Percentiles rank a stretch among this genome's conserved stretches.
Evolutionary conservation across 2,888 invertebrate species (phyloP).

Genomic region (Loripinus fragilis): DNA sequence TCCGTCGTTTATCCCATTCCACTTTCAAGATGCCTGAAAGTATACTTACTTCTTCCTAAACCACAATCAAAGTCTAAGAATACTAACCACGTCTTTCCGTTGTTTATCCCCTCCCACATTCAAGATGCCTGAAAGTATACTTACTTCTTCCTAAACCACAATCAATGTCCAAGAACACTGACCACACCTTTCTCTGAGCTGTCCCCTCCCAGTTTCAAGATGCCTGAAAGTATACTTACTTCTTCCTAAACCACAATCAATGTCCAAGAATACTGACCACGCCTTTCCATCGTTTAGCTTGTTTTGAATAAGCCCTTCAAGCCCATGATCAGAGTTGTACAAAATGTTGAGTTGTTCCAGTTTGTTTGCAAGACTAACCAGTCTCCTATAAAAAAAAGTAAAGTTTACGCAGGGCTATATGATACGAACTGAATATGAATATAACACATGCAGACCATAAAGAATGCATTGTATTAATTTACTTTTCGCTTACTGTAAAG

Average conservation of each 20-base stretch:
- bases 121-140: too few relatives aligned
- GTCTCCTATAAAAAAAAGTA: conserved; percentile 31
- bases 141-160: conserved; percentile 79
- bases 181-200: conserved; percentile 81
- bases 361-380: conserved; percentile 58
- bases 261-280: conserved; percentile 80
- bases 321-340: conserved; percentile 67
- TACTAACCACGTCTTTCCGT: too few relatives aligned
- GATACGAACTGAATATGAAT: too few relatives aligned
- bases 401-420: too few relatives aligned
- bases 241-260: conserved; percentile 79
- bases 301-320: conserved; percentile 59
- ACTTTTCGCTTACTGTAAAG: too few relatives aligned
- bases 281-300: conserved; percentile 66
- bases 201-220: too few relatives aligned
- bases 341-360: conserved; percentile 78
- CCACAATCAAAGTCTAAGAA: conserved; percentile 80
- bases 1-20: too few relatives aligned
- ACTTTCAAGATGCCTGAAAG: too few relatives aligned
- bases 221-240: too few relatives aligned
- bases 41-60: conserved; percentile 76
- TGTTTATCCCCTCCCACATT: too few relatives aligned
- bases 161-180: conserved; percentile 79
- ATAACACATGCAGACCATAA: too few relatives aligned
- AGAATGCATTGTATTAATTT: too few relatives aligned